Evolutionary conservation across 2,888 invertebrate genomes (phyloP).

Genomic region (Nymphalis c-album): DNA sequence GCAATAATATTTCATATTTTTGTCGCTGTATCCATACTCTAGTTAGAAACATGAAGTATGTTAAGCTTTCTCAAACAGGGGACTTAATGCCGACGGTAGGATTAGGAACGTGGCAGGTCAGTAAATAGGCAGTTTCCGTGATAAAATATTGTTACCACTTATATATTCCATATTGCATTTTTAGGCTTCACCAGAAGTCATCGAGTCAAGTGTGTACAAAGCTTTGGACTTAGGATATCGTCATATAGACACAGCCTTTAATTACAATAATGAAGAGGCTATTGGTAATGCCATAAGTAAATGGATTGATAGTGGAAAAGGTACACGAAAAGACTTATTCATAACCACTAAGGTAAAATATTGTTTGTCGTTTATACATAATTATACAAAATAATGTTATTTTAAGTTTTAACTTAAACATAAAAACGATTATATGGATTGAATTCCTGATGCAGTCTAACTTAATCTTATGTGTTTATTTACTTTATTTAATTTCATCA

Average conservation of each 20-base stretch:
- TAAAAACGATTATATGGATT: too few relatives aligned
- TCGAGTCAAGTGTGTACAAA: slow-evolving; percentile 82
- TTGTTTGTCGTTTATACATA: too few relatives aligned
- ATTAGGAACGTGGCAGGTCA: slow-evolving; percentile 87
- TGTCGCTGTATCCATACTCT: slow-evolving; percentile 47
- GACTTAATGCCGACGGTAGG: slow-evolving; percentile 86
- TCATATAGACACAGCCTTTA: slow-evolving; percentile 90
- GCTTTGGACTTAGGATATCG: slow-evolving; percentile 87
- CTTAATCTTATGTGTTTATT: too few relatives aligned
- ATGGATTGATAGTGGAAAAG: slow-evolving; percentile 84
- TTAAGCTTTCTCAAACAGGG: slow-evolving; percentile 69
- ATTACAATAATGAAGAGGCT: slow-evolving; percentile 89
- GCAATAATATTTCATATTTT: slow-evolving; percentile 40
- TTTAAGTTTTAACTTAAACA: too few relatives aligned
- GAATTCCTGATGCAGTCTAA: too few relatives aligned
- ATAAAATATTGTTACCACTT: not conserved
- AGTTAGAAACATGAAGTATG: slow-evolving; percentile 67
- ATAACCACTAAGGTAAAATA: slow-evolving; percentile 88
- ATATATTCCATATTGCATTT: slow-evolving; percentile 27
- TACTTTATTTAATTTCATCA: too few relatives aligned
- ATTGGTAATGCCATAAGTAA: slow-evolving; percentile 86
- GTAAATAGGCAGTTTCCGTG: slow-evolving; percentile 22
- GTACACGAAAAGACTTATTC: slow-evolving; percentile 86
- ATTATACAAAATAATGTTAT: too few relatives aligned
- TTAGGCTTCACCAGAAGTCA: slow-evolving; percentile 83